Evolutionary conservation across 2,113 vertebrate species (phyloP).

Genomic region (Atrichornis clamosus): DNA sequence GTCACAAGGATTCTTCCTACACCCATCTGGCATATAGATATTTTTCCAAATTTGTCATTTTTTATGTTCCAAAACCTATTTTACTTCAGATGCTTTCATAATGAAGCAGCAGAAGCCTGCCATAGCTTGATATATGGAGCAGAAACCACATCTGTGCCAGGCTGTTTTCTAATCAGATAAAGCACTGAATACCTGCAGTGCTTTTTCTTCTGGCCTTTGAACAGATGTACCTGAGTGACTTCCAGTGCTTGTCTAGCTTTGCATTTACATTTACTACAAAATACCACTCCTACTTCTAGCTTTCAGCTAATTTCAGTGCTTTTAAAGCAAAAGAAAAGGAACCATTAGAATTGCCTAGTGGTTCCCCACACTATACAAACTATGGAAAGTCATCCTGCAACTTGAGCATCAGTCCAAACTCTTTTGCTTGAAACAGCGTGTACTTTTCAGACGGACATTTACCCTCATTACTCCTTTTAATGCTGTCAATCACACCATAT

Average conservation of each 20-base stretch:
- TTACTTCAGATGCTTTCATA: slow-evolving; percentile 67
- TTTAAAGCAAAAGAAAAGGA: background rate
- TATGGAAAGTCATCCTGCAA: background rate
- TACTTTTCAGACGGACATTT: background rate
- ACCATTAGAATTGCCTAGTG: background rate
- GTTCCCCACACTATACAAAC: background rate
- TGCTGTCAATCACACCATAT: background rate
- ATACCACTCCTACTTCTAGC: background rate
- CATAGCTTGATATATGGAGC: slow-evolving; percentile 53
- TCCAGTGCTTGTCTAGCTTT: background rate
- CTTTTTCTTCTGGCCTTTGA: slow-evolving; percentile 18
- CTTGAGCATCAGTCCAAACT: background rate
- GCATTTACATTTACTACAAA: slow-evolving; percentile 2
- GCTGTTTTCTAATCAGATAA: slow-evolving; percentile 62
- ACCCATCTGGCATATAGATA: slow-evolving; percentile 73
- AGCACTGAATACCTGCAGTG: slow-evolving; percentile 10
- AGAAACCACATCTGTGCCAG: slow-evolving; percentile 57
- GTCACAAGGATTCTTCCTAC: slow-evolving; percentile 73
- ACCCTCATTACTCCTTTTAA: background rate
- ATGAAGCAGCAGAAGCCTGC: slow-evolving; percentile 64
- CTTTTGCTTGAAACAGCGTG: background rate
- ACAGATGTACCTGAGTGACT: slow-evolving; percentile 26
- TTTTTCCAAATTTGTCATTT: slow-evolving; percentile 72
- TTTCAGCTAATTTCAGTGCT: background rate
- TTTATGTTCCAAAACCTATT: slow-evolving; percentile 71